Evolutionary conservation across 2,888 invertebrate genomes (phyloP).

Genomic region (Helobdella robusta): DNA sequence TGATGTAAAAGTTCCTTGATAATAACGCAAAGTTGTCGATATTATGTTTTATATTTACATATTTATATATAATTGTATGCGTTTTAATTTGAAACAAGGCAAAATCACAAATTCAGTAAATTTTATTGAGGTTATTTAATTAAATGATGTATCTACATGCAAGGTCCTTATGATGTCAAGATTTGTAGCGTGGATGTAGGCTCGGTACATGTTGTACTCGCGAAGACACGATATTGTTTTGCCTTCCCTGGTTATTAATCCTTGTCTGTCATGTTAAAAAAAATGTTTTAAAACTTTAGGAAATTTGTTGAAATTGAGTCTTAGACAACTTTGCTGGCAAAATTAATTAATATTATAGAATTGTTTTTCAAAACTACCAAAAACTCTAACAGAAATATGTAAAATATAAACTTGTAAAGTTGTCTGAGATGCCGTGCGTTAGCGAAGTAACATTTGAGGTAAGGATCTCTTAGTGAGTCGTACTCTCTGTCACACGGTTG

Average conservation of each 20-base stretch:
- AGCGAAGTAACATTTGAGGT: slow-evolving; percentile 26
- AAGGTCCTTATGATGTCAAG: slow-evolving; percentile 16
- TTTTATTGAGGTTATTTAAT: neutral
- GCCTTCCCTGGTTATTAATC: slow-evolving; percentile 26
- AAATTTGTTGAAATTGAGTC: no score
- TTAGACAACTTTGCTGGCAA: neutral
- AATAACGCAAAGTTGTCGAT: no score
- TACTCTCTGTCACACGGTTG: slow-evolving; percentile 25
- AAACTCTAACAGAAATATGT: no score
- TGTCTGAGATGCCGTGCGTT: slow-evolving; percentile 12
- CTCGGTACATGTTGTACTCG: slow-evolving; percentile 25
- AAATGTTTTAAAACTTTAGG: neutral
- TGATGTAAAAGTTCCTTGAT: no score
- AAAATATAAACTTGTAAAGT: slow-evolving; percentile 17
- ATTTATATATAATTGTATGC: no score
- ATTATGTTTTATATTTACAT: no score
- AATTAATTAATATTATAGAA: neutral
- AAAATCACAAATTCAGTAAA: no score
- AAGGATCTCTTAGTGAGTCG: slow-evolving; percentile 27
- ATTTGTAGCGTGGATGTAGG: slow-evolving; percentile 25
- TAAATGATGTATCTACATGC: slow-evolving; percentile 12
- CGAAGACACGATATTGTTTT: slow-evolving; percentile 15
- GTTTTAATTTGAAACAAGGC: no score
- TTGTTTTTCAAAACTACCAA: neutral
- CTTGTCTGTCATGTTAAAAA: slow-evolving; percentile 7